phyloP scores from a whole-genome alignment of 2,888 invertebrate species.

The Brachyptera putata region DNA sequence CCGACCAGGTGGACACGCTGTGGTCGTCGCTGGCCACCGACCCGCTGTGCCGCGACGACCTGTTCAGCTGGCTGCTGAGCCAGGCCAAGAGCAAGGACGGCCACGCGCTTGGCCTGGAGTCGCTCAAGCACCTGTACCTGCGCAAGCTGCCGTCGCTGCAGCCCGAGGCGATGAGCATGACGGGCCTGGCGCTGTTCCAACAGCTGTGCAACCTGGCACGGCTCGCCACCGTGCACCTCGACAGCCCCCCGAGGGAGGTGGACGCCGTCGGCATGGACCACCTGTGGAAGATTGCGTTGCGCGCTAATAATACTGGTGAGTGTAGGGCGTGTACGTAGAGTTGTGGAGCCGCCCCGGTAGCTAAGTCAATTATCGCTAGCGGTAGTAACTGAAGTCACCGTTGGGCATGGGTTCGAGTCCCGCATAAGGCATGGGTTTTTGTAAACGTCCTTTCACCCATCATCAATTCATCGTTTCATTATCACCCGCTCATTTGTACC shows the following conservation, averaged over 20 bases:
- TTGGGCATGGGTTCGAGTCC: too few species aligned
- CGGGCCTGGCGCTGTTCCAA: constrained; percentile 84
- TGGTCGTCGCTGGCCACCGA: constrained; percentile 90
- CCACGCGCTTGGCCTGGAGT: constrained; percentile 84
- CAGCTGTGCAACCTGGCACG: constrained; percentile 85
- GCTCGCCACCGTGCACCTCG: constrained; percentile 68
- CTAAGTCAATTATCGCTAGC: too few species aligned
- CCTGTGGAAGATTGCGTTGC: constrained; percentile 88
- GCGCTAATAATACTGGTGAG: constrained; percentile 77
- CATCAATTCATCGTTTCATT: too few species aligned
- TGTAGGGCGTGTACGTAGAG: too few species aligned
- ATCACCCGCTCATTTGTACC: too few species aligned
- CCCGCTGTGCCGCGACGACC: constrained; percentile 81
- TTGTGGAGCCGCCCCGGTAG: too few species aligned
- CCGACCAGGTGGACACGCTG: constrained; percentile 85
- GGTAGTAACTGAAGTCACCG: too few species aligned
- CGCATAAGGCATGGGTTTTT: too few species aligned
- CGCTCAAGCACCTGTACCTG: constrained; percentile 79
- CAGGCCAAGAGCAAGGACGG: constrained; percentile 85
- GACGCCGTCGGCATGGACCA: constrained; percentile 87
- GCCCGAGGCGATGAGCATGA: constrained; percentile 88
- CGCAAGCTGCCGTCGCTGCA: constrained; percentile 84
- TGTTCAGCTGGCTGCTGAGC: constrained; percentile 88
- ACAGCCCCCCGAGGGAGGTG: constrained; percentile 46
- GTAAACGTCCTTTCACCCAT: too few species aligned